Percentiles rank a stretch among this genome's conserved stretches.
These are phyloP conservation scores for Melanotaenia nigrans DNA, from an alignment of 2,797 vertebrate genomes.

Conservation along the genomic window DNA sequence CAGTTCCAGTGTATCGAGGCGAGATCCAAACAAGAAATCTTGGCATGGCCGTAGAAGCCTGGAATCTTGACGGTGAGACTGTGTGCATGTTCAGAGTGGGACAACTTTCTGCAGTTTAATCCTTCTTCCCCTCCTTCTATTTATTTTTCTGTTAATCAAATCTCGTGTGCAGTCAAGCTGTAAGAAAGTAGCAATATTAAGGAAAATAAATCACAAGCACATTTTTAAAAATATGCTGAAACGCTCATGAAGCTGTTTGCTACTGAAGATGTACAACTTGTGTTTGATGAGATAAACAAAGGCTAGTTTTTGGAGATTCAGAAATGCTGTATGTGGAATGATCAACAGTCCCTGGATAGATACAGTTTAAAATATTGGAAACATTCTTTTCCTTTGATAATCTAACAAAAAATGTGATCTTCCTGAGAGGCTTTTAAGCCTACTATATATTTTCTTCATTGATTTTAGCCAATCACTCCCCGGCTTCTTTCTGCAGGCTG, in stretches of 20 bases:
- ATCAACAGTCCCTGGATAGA: conserved; percentile 28
- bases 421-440: conserved; percentile 46
- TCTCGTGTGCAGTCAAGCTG: neutral
- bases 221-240: neutral
- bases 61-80: conserved; percentile 88
- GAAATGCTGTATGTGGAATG: neutral
- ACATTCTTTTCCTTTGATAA: conserved; percentile 12
- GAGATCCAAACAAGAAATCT: conserved; percentile 96
- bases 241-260: neutral
- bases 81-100: neutral
- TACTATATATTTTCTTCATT: conserved; percentile 49
- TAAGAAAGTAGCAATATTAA: neutral
- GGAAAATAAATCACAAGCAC: conserved; percentile 2
- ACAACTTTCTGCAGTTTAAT: neutral
- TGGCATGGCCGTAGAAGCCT: conserved; percentile 93
- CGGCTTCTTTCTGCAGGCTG: conserved; percentile 46
- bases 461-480: conserved; percentile 61
- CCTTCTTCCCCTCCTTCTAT: neutral
- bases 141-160: neutral
- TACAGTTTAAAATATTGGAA: conserved; percentile 16
- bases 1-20: conserved; percentile 91
- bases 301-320: neutral
- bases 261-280: neutral
- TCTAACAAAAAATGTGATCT: conserved; percentile 19
- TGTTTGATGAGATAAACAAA: too few relatives aligned